phyloP scores from a whole-genome alignment of 1,140 invertebrate species.

The Battus philenor region DNA sequence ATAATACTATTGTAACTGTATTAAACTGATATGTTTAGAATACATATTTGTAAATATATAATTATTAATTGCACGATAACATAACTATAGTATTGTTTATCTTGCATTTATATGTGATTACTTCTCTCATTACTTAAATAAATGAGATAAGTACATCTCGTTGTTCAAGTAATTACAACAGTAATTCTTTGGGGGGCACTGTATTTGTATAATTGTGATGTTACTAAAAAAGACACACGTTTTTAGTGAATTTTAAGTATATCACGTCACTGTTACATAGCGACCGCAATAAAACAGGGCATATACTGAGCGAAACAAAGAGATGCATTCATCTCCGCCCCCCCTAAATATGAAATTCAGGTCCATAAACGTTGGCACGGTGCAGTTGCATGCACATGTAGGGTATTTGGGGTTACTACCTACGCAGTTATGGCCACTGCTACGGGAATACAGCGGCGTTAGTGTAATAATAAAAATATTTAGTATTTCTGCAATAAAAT shows the following conservation, averaged over 20 bases:
- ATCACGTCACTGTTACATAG: conserved; percentile 22
- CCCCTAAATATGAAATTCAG: conserved; percentile 44
- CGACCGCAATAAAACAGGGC: conserved; percentile 37
- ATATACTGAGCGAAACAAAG: conserved; percentile 51
- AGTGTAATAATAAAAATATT: background rate
- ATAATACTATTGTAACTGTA: too few relatives aligned
- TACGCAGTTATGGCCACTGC: background rate
- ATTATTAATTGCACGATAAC: too few relatives aligned
- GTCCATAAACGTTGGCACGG: conserved; percentile 35
- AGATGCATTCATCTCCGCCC: conserved; percentile 46
- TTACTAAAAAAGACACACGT: conserved; percentile 7
- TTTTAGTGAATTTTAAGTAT: conserved; percentile 6
- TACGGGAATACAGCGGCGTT: background rate
- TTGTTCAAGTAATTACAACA: too few relatives aligned
- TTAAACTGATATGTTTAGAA: too few relatives aligned
- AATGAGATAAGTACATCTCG: too few relatives aligned
- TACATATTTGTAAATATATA: too few relatives aligned
- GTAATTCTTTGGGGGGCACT: conserved; percentile 3
- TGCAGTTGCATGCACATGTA: conserved; percentile 24
- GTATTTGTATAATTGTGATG: conserved; percentile 5
- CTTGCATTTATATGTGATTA: too few relatives aligned
- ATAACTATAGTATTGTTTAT: too few relatives aligned
- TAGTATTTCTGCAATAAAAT: too few relatives aligned
- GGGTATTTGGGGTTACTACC: conserved; percentile 8
- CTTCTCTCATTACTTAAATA: too few relatives aligned